Conservation (phyloP, 2,797 vertebrate species). For the Malurus leucopterus region DNA sequence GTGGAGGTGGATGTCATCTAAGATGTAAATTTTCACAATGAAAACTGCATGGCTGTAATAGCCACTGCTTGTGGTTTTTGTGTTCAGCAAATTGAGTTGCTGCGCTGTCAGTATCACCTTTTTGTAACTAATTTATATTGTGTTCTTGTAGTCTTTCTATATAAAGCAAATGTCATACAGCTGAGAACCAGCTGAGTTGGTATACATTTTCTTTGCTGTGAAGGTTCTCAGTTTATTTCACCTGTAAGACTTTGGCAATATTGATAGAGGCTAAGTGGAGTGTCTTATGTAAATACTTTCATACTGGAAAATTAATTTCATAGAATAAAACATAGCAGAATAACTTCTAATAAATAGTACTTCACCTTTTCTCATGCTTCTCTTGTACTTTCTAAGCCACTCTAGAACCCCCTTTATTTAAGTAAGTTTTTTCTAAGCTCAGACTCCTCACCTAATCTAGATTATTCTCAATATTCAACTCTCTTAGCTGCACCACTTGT, state of each 20-base stretch:
- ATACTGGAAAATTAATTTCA: conserved; percentile 57
- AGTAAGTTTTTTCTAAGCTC: background rate
- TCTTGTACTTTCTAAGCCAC: background rate
- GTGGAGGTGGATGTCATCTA: background rate
- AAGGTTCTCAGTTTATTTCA: conserved; percentile 31
- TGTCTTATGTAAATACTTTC: conserved; percentile 56
- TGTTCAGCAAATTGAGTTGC: conserved; percentile 63
- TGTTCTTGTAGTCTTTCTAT: conserved; percentile 65
- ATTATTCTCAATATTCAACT: background rate
- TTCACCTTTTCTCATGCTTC: conserved; percentile 3
- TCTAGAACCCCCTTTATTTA: background rate
- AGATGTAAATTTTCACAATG: conserved; percentile 62
- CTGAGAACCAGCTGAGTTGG: conserved; percentile 20
- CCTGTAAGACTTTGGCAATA: conserved; percentile 30
- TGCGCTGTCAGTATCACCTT: conserved; percentile 60
- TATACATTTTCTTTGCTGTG: conserved; percentile 29
- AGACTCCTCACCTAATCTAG: background rate
- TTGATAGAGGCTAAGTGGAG: conserved; percentile 16
- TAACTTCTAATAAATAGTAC: conserved; percentile 53
- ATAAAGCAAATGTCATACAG: conserved; percentile 28
- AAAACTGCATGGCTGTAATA: conserved; percentile 57
- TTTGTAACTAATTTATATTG: conserved; percentile 73
- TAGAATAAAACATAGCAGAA: conserved; percentile 50
- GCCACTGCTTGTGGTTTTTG: conserved; percentile 55
- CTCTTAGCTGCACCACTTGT: background rate